Percentiles rank a stretch among this genome's conserved stretches.
Conservation (phyloP, 1,140 invertebrate species). For the Aphidius gifuensis region DNA sequence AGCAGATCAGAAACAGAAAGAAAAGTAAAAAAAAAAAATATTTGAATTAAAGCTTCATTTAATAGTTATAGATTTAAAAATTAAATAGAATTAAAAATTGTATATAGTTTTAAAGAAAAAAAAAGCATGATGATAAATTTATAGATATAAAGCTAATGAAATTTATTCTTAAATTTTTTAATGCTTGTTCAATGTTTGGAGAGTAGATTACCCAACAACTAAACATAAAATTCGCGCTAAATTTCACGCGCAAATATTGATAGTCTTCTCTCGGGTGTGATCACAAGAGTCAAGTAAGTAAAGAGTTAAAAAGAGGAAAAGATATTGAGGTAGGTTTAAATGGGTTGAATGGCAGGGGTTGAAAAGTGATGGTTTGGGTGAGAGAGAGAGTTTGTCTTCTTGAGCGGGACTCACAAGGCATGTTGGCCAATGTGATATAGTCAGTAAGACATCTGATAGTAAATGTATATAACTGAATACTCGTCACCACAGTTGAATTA, state of each 20-base stretch:
- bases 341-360: neutral
- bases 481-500: conserved; percentile 21
- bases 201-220: conserved; percentile 18
- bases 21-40: conserved; percentile 44
- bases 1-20: conserved; percentile 31
- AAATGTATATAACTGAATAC: neutral
- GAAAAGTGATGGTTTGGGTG: neutral
- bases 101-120: too few relatives aligned
- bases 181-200: conserved; percentile 4
- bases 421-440: conserved; percentile 19
- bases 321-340: neutral
- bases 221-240: conserved; percentile 15
- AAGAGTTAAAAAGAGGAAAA: too few relatives aligned
- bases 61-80: neutral
- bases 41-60: conserved; percentile 25
- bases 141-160: too few relatives aligned
- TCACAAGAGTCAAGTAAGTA: neutral
- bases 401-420: neutral
- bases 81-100: too few relatives aligned
- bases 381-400: conserved; percentile 20
- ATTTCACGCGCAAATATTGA: conserved; percentile 26
- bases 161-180: too few relatives aligned
- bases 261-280: conserved; percentile 17
- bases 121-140: too few relatives aligned
- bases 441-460: conserved; percentile 18